Conservation (phyloP, 2,797 vertebrate genomes). For the Molossus alvarezi region DNA sequence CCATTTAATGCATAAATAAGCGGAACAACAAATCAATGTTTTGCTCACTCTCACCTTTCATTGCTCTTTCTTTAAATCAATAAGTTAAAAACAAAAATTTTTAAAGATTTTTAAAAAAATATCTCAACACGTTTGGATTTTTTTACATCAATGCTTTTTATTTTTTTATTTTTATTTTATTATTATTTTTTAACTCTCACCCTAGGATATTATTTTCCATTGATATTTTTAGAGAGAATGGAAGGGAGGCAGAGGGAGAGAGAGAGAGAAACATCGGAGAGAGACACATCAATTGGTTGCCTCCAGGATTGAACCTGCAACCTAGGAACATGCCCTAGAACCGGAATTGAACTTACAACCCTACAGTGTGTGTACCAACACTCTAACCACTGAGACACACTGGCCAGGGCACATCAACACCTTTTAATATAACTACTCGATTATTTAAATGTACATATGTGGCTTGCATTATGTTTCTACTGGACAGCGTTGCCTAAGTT, state of each 20-base stretch:
- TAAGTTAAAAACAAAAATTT: background rate
- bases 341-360: background rate
- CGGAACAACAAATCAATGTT: background rate
- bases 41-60: background rate
- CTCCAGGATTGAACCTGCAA: background rate
- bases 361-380: background rate
- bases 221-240: background rate
- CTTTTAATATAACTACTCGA: background rate
- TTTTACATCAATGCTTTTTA: background rate
- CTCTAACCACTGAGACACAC: background rate
- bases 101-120: background rate
- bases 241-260: background rate
- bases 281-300: background rate
- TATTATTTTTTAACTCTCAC: no score
- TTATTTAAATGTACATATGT: constrained; percentile 16
- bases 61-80: background rate
- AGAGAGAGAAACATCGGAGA: background rate
- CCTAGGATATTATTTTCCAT: no score
- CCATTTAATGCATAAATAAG: background rate
- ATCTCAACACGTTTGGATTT: background rate
- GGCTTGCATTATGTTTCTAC: background rate
- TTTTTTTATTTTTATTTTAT: no score
- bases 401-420: background rate
- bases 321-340: background rate
- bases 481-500: background rate